phyloP scores from a whole-genome alignment of 2,113 vertebrate species.

The Alligator sinensis region DNA sequence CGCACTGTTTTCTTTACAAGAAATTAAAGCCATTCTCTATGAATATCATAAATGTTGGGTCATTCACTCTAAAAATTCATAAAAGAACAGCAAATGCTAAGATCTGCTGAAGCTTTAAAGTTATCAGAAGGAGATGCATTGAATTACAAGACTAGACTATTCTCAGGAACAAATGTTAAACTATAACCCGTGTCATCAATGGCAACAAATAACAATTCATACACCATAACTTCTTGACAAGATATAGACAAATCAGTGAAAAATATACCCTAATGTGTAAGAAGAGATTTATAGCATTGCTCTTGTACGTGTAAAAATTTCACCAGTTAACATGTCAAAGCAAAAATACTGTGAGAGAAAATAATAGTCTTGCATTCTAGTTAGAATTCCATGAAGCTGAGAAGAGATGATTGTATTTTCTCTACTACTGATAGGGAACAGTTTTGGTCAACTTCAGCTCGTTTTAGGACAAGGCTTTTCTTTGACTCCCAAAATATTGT shows the following conservation, averaged over 20 bases:
- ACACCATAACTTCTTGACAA: not conserved
- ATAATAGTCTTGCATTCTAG: not conserved
- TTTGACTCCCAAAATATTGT: accelerated
- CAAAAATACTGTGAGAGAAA: not conserved
- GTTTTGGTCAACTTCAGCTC: not conserved
- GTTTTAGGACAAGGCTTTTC: not conserved
- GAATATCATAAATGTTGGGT: not conserved
- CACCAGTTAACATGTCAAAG: not conserved
- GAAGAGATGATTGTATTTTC: not conserved
- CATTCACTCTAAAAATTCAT: not conserved
- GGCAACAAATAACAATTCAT: not conserved
- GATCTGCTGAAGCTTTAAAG: not conserved
- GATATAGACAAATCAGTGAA: not conserved
- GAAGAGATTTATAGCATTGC: not conserved
- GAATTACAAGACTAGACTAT: not conserved
- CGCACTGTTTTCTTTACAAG: not conserved
- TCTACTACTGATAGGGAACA: not conserved
- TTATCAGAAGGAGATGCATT: not conserved
- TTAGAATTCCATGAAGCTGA: accelerated
- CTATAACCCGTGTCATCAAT: not conserved
- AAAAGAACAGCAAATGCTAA: not conserved
- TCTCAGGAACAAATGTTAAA: not conserved
- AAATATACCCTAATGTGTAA: not conserved
- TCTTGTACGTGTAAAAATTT: not conserved
- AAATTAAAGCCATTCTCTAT: not conserved